A percentile compares a stretch with the other conserved stretches of the same genome.
Evolutionary conservation across 1,140 invertebrate species (phyloP).

Genomic region (Sesamia nonagrioides): DNA sequence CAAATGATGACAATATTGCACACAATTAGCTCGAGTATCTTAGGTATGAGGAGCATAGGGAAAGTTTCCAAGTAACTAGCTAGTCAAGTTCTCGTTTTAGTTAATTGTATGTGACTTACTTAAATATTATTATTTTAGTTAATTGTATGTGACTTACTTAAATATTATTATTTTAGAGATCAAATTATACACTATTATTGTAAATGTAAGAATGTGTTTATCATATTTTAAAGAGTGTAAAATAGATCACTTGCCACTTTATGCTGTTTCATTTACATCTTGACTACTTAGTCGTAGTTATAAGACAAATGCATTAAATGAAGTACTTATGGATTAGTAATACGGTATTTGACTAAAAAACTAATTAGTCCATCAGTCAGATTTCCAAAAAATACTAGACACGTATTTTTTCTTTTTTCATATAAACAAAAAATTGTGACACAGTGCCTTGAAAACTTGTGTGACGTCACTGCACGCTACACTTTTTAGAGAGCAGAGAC

Average conservation of each 20-base stretch:
- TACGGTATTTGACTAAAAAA: too few species aligned
- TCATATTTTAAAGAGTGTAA: slow-evolving; percentile 65
- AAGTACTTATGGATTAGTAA: too few species aligned
- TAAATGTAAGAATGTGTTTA: slow-evolving; percentile 60
- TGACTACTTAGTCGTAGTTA: neutral
- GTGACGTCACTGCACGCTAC: too few species aligned
- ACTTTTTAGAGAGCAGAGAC: too few species aligned
- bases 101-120: slow-evolving; percentile 56
- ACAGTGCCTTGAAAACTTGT: too few species aligned
- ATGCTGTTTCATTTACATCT: slow-evolving; percentile 51
- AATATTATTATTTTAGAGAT: slow-evolving; percentile 58
- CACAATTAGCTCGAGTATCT: slow-evolving; percentile 8
- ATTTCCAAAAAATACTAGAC: too few species aligned
- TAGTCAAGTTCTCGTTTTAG: slow-evolving; percentile 68
- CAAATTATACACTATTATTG: slow-evolving; percentile 55
- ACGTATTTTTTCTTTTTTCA: too few species aligned
- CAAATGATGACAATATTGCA: slow-evolving; percentile 29
- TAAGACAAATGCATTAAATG: too few species aligned
- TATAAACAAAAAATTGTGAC: too few species aligned
- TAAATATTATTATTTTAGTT: slow-evolving; percentile 59
- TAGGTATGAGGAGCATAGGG: slow-evolving; percentile 19
- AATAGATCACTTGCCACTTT: slow-evolving; percentile 62
- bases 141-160: slow-evolving; percentile 57
- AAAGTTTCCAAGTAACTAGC: slow-evolving; percentile 52
- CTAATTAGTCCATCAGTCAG: too few species aligned